Evolutionary conservation across 1,140 invertebrate species (phyloP).

Genomic region (Drosophila ironensis): DNA sequence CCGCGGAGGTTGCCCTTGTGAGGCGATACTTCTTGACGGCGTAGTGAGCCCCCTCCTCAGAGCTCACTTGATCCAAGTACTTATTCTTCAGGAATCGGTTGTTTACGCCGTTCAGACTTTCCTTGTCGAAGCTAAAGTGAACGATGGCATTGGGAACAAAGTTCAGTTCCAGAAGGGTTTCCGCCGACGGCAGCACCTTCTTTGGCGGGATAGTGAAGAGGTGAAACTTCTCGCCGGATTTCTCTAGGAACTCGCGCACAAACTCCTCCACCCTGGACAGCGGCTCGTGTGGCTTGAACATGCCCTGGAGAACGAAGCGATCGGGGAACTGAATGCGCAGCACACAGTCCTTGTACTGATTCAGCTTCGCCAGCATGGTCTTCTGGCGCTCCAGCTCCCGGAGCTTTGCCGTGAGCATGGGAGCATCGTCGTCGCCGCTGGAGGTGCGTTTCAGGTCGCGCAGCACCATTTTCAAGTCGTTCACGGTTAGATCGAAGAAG

Average conservation of each 20-base stretch:
- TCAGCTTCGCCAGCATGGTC: constrained; percentile 84
- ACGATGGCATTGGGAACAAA: constrained; percentile 89
- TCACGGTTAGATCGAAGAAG: constrained; percentile 91
- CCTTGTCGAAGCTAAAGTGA: constrained; percentile 85
- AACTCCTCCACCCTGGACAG: constrained; percentile 87
- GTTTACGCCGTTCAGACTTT: constrained; percentile 37
- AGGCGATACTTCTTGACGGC: constrained; percentile 66
- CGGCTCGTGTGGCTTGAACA: constrained; percentile 88
- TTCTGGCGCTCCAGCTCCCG: constrained; percentile 85
- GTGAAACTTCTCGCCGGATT: constrained; percentile 86
- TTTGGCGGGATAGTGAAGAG: constrained; percentile 91
- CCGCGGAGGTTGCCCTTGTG: constrained; percentile 24
- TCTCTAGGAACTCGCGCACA: constrained; percentile 86
- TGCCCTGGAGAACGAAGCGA: constrained; percentile 89
- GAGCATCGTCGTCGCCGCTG: constrained; percentile 85
- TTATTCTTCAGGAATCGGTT: constrained; percentile 50
- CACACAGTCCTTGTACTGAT: constrained; percentile 88
- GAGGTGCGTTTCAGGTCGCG: constrained; percentile 87
- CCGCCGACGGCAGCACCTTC: constrained; percentile 84
- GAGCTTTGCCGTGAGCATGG: constrained; percentile 86
- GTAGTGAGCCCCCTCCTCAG: constrained; percentile 65
- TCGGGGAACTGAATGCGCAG: constrained; percentile 92
- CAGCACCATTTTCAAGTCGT: constrained; percentile 88
- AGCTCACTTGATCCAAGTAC: constrained; percentile 52
- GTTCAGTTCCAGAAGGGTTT: constrained; percentile 86